Percentiles rank a stretch among this genome's conserved stretches.
Conservation (phyloP, 1,140 invertebrate species). For the Eurytemora carolleeae region DNA sequence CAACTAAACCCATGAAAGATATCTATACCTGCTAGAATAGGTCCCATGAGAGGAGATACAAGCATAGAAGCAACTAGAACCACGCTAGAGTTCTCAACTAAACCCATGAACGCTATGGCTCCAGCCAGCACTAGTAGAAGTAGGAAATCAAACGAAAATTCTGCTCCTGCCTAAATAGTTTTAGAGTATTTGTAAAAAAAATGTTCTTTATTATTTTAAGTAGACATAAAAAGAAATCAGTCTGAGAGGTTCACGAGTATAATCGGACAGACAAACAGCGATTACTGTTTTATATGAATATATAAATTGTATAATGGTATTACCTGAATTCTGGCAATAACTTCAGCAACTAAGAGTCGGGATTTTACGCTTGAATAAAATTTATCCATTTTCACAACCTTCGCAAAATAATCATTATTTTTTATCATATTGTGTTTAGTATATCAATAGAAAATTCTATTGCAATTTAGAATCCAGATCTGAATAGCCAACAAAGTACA, state of each 20-base stretch:
- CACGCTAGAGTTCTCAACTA: conserved; percentile 47
- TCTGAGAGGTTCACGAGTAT: not conserved
- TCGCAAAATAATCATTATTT: not conserved
- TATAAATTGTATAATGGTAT: not conserved
- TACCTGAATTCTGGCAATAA: conserved; percentile 48
- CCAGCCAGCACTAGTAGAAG: conserved; percentile 48
- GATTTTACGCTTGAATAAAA: not conserved
- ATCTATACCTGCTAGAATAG: conserved; percentile 63
- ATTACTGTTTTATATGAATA: not conserved
- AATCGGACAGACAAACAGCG: not conserved
- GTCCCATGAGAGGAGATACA: conserved; percentile 66
- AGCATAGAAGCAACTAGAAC: conserved; percentile 68
- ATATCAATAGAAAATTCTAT: not conserved
- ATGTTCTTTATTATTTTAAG: not conserved
- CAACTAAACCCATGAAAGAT: conserved; percentile 44
- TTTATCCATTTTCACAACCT: not conserved
- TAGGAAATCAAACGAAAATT: conserved; percentile 60
- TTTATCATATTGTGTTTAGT: not conserved
- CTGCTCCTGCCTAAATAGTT: conserved; percentile 38
- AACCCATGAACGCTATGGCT: conserved; percentile 42
- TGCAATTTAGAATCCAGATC: not conserved
- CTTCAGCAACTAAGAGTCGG: conserved; percentile 60
- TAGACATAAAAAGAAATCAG: not conserved
- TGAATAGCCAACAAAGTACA: not conserved
- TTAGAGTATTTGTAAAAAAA: too few relatives aligned